Conservation (phyloP, 2,888 invertebrate species). For the Mesoligia furuncula region DNA sequence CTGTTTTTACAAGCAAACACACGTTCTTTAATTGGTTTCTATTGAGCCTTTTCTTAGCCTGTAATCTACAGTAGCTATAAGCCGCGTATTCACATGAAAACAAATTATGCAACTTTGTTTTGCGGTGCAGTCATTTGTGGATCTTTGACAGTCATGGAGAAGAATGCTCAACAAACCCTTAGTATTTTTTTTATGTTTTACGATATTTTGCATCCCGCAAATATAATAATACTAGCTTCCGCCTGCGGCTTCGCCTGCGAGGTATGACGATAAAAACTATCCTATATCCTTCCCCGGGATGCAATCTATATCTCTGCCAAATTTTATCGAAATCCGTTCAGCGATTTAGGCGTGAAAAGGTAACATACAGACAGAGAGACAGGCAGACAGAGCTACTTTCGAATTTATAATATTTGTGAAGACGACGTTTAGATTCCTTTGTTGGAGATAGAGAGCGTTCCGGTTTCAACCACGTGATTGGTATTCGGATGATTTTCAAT, state of each 20-base stretch:
- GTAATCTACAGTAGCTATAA: not conserved
- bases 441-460: not conserved
- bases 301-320: too few relatives aligned
- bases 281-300: too few relatives aligned
- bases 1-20: constrained; percentile 2
- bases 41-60: not conserved
- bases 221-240: too few relatives aligned
- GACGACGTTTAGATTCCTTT: not conserved
- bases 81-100: not conserved
- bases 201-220: not conserved
- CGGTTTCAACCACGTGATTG: not conserved
- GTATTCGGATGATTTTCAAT: not conserved
- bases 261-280: too few relatives aligned
- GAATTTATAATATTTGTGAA: too few relatives aligned
- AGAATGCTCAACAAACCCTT: not conserved
- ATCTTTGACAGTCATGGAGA: not conserved
- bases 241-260: too few relatives aligned
- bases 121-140: not conserved
- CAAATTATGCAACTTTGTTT: not conserved
- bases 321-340: too few relatives aligned
- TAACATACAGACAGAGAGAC: too few relatives aligned
- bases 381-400: too few relatives aligned
- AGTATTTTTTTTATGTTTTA: not conserved
- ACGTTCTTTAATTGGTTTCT: not conserved
- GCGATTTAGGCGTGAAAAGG: too few relatives aligned